phyloP scores from a whole-genome alignment of 2,888 invertebrate species.

The Muschampia plurimacula region DNA sequence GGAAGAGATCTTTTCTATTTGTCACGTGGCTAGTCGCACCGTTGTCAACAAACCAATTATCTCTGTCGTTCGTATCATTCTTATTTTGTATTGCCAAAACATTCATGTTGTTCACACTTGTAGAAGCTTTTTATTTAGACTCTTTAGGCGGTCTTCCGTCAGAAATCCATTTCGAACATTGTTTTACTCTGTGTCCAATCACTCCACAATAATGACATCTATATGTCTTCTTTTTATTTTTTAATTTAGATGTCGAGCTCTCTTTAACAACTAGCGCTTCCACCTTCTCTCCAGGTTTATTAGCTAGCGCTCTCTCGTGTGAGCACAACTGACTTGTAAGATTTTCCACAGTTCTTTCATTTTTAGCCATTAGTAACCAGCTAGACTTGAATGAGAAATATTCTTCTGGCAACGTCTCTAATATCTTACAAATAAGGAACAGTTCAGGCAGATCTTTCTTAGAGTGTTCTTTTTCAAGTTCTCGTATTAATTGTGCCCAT shows the following conservation, averaged over 20 bases:
- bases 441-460: not conserved
- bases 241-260: too few species aligned
- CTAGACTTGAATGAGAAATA: slow-evolving; percentile 4
- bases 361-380: not conserved
- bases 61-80: too few species aligned
- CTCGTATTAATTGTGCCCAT: too few species aligned
- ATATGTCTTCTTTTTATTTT: too few species aligned
- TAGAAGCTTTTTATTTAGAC: too few species aligned
- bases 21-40: not conserved
- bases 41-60: slow-evolving; percentile 11
- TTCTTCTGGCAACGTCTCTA: not conserved
- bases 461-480: not conserved
- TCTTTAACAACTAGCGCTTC: too few species aligned
- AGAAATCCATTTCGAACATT: too few species aligned
- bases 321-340: not conserved
- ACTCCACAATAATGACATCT: too few species aligned
- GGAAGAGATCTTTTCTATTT: not conserved
- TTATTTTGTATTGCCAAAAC: not conserved
- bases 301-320: not conserved
- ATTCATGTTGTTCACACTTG: not conserved
- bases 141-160: too few species aligned
- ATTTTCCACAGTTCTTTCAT: not conserved
- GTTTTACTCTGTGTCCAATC: too few species aligned
- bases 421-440: not conserved
- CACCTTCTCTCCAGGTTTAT: too few species aligned